These are phyloP conservation scores for Melanaphis sacchari DNA, from an alignment of 1,140 invertebrate species.

Conservation along the genomic window DNA sequence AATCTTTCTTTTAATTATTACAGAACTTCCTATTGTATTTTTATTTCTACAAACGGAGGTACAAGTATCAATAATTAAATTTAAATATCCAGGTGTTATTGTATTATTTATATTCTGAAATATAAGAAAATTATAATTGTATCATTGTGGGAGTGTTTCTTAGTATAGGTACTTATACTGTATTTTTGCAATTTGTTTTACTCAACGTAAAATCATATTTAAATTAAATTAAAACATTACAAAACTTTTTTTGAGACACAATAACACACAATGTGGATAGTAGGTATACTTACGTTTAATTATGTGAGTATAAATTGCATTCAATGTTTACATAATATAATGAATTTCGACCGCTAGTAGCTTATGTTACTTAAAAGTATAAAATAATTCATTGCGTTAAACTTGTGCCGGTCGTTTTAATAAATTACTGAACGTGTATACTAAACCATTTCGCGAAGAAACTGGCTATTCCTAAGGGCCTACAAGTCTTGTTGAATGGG, in stretches of 20 bases:
- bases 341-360: background rate
- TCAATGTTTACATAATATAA: constrained; percentile 26
- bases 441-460: constrained; percentile 38
- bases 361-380: constrained; percentile 45
- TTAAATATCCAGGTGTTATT: no score
- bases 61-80: no score
- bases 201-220: background rate
- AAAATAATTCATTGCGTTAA: constrained; percentile 50
- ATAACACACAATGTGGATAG: background rate
- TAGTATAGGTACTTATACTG: no score
- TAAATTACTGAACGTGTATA: constrained; percentile 3
- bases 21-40: no score
- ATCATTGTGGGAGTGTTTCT: background rate
- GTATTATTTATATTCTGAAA: background rate
- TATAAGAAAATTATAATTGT: background rate
- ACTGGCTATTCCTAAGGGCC: constrained; percentile 22
- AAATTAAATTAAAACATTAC: constrained; percentile 17
- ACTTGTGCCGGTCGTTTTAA: constrained; percentile 36
- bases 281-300: background rate
- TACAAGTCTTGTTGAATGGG: constrained; percentile 37
- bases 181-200: background rate
- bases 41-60: no score
- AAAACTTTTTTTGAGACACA: background rate
- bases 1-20: background rate
- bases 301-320: background rate